Evolutionary conservation across 2,797 vertebrate species (phyloP).

Genomic region (Coranthus polyacanthus): DNA sequence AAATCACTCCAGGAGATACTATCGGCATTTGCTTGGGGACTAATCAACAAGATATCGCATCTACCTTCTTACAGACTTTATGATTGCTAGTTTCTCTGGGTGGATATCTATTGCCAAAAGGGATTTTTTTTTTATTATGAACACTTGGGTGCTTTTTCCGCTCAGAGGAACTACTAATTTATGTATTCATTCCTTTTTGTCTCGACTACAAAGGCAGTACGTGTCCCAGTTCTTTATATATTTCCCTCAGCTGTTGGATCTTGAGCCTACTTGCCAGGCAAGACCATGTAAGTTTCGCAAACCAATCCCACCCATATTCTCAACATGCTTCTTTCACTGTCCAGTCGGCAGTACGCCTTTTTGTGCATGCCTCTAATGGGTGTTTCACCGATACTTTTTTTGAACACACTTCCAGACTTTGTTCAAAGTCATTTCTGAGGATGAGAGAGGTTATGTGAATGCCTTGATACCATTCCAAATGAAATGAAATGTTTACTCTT

Average conservation of each 20-base stretch:
- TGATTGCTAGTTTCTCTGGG: slow-evolving; percentile 41
- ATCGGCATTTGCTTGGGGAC: slow-evolving; percentile 42
- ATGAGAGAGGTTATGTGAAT: slow-evolving; percentile 8
- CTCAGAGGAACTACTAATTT: slow-evolving; percentile 79
- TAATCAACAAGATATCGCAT: slow-evolving; percentile 65
- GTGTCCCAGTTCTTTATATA: slow-evolving; percentile 77
- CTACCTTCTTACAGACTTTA: slow-evolving; percentile 50
- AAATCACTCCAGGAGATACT: slow-evolving; percentile 51
- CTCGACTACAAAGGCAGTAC: slow-evolving; percentile 81
- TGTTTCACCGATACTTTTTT: slow-evolving; percentile 8
- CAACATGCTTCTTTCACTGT: slow-evolving; percentile 33
- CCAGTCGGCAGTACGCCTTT: slow-evolving; percentile 29
- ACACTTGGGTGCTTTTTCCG: slow-evolving; percentile 64
- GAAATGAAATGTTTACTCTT: slow-evolving; percentile 22
- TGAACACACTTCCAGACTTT: slow-evolving; percentile 8
- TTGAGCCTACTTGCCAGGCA: slow-evolving; percentile 52
- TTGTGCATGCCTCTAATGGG: slow-evolving; percentile 11
- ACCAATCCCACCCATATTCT: slow-evolving; percentile 38
- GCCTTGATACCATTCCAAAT: slow-evolving; percentile 32
- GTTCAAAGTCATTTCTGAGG: neutral
- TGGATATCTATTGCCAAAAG: slow-evolving; percentile 67
- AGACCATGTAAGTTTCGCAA: slow-evolving; percentile 39
- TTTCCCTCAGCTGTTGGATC: slow-evolving; percentile 71
- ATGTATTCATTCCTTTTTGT: slow-evolving; percentile 86
- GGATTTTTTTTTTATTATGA: slow-evolving; percentile 40